Base-by-base conservation (phyloP, 2,888 invertebrate species). In the Margaritifera margaritifera region DNA sequence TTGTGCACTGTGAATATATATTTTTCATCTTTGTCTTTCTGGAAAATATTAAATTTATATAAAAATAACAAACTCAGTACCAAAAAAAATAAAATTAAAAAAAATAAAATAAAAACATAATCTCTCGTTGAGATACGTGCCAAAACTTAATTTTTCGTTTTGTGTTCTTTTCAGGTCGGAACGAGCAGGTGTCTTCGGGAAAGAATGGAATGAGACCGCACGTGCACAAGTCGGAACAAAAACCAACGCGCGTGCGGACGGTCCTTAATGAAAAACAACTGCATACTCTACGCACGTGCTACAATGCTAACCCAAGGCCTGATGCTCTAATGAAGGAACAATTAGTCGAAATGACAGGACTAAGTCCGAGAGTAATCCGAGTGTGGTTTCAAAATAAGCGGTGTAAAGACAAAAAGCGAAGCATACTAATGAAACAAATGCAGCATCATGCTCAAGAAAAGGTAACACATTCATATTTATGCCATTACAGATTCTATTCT, bases 261-360 rank as follows among this genome's bases (percentile, higher is more conserved):
- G 99, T 99, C 54, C 93, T 99, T 74, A 99, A 98, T 91, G 99
- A 99, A 91, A 98, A 98, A 90, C 99, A 99, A 90, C 92, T 99
- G 82, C 97, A 98, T 91, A 99, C 98, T 11, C 92, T 99, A 84
- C 93, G 98, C 91, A 98, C 97, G 75, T 99, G 98, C 91, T 99
- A 99, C 92, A 95, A 95, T 71, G 97, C 97, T 69, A 99, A 99
- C 91, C 98, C 99, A 69, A 93, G 99, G 64, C 99, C 99, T 55
- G 99, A 99, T 91, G 99, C 99, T 56, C 93, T 99, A 74, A 97
- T 98, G 96, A 99, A 99, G 92, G 99, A 99, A 90, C 98, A 99
- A 90, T 93, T 99, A 75, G 98, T 98, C 57, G 99, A 99, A 91
- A 98, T 99, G 98, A 99, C 99, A 22, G 94, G 96, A 0, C 93